Evolutionary conservation across 1,140 invertebrate genomes (phyloP).

Genomic region (Drosophila insularis): DNA sequence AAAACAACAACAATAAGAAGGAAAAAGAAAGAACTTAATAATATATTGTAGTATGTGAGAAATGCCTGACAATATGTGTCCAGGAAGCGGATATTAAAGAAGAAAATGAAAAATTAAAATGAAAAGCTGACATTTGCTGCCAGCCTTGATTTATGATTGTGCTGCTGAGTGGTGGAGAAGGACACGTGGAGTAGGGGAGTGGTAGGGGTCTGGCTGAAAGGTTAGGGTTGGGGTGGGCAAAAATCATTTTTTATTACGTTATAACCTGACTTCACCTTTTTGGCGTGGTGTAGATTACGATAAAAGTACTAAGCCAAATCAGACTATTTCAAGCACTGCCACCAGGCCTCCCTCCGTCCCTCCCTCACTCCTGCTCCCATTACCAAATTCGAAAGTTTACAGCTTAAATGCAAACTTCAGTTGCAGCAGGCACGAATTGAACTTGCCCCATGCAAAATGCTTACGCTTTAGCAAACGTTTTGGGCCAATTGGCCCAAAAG

Average conservation of each 20-base stretch:
- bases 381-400: not conserved
- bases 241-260: constrained; percentile 20
- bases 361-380: too few relatives aligned
- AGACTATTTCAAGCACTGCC: constrained; percentile 27
- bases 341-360: not conserved
- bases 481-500: constrained; percentile 6
- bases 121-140: constrained; percentile 43
- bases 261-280: constrained; percentile 17
- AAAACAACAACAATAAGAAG: not conserved
- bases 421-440: not conserved
- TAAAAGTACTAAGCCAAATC: constrained; percentile 28
- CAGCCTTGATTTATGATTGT: constrained; percentile 42
- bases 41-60: constrained; percentile 22
- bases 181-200: not conserved
- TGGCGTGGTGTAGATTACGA: constrained; percentile 56
- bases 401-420: not conserved
- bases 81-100: constrained; percentile 70
- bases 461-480: constrained; percentile 4
- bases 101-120: constrained; percentile 50
- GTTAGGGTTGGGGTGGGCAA: not conserved
- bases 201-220: too few relatives aligned
- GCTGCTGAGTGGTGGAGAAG: constrained; percentile 22
- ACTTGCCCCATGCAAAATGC: constrained; percentile 10
- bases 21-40: not conserved
- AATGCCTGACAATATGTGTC: constrained; percentile 49